phyloP scores from a whole-genome alignment of 2,113 vertebrate genomes.

The Oncorhynchus kisutch region DNA sequence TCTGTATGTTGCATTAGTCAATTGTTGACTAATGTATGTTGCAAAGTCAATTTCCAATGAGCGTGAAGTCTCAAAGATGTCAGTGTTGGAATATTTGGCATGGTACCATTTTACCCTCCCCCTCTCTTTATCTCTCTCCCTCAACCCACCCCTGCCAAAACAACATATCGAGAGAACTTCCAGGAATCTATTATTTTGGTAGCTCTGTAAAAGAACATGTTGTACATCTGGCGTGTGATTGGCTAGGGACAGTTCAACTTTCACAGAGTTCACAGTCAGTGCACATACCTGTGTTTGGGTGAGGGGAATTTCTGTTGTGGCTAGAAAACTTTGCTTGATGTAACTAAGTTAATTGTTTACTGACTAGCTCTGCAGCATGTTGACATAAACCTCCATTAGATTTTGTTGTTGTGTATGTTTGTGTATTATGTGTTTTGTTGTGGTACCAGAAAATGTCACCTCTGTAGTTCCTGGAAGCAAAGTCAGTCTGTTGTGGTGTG shows the following conservation, averaged over 20 bases:
- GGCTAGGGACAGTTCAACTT: too few relatives aligned
- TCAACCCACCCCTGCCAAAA: not conserved
- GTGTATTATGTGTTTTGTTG: slow-evolving; percentile 1
- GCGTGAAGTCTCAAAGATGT: not conserved
- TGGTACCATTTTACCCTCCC: not conserved
- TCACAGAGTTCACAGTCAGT: too few relatives aligned
- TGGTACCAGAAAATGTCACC: slow-evolving; percentile 3
- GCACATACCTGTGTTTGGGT: not conserved
- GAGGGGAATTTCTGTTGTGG: not conserved
- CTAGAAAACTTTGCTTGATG: not conserved
- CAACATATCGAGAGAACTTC: not conserved
- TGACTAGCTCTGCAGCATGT: not conserved
- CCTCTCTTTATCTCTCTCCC: not conserved
- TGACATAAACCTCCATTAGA: not conserved
- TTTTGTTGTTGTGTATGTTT: not conserved
- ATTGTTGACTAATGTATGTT: too few relatives aligned
- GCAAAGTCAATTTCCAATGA: too few relatives aligned
- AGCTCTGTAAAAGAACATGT: too few relatives aligned
- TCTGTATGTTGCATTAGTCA: too few relatives aligned
- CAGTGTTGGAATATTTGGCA: not conserved
- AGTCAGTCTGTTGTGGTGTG: not conserved
- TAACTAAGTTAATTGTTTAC: not conserved
- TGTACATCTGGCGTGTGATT: too few relatives aligned
- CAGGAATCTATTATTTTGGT: not conserved
- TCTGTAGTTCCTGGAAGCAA: not conserved